A percentile compares a stretch with the other conserved stretches of the same genome.
Evolutionary conservation across 2,888 invertebrate genomes (phyloP).

Genomic region (Dryomyza anilis): DNA sequence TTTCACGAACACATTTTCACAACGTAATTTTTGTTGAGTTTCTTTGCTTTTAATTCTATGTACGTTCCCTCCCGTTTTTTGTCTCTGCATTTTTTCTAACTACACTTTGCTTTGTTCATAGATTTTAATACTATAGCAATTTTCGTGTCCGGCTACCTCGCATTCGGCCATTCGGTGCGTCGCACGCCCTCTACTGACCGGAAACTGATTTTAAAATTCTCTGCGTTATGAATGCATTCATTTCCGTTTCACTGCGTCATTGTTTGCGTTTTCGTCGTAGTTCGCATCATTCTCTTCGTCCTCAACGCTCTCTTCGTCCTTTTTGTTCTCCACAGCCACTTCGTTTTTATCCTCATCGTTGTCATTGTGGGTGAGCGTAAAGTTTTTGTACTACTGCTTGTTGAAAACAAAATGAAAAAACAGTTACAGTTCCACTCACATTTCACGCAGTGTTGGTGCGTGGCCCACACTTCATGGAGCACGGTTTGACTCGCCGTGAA

Average conservation of each 20-base stretch:
- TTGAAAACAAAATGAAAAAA: too few species aligned
- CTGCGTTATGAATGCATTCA: background rate
- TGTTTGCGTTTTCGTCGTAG: background rate
- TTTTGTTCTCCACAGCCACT: too few species aligned
- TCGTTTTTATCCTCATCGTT: too few species aligned
- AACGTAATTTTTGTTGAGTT: background rate
- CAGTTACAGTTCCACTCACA: too few species aligned
- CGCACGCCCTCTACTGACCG: background rate
- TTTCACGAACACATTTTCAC: background rate
- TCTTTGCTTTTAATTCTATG: too few species aligned
- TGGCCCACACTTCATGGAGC: too few species aligned
- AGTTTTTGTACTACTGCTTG: too few species aligned
- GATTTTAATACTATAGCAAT: constrained; percentile 6
- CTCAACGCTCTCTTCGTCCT: too few species aligned
- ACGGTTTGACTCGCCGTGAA: too few species aligned
- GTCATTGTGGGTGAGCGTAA: too few species aligned
- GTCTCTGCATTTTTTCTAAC: background rate
- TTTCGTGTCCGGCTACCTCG: background rate
- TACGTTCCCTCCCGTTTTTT: background rate
- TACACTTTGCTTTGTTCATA: background rate
- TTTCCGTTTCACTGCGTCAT: constrained; percentile 4
- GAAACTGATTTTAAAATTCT: constrained; percentile 1
- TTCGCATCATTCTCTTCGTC: too few species aligned
- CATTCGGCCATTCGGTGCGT: background rate
- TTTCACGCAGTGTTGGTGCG: too few species aligned